Evolutionary conservation across 1,140 invertebrate genomes (phyloP).

Genomic region (Drosophila tropicalis): DNA sequence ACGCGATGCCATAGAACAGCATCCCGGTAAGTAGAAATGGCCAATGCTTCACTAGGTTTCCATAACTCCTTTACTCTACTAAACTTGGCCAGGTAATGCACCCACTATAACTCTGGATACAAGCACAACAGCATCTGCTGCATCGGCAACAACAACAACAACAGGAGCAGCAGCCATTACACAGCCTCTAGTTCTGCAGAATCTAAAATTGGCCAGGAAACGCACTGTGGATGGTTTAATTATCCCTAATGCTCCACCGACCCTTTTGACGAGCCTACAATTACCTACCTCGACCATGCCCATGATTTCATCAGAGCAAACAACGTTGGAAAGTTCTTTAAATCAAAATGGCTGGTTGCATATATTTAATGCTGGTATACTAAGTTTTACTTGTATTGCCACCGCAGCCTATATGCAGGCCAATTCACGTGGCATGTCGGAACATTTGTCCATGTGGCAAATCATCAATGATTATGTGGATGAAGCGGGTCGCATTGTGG

Average conservation of each 20-base stretch:
- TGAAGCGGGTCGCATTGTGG: conserved; percentile 58
- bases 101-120: neutral
- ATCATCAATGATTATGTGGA: conserved; percentile 66
- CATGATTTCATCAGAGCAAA: neutral
- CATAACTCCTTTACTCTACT: no score
- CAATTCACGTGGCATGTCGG: conserved; percentile 34
- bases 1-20: conserved; percentile 33
- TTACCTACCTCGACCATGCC: conserved; percentile 21
- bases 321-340: conserved; percentile 22
- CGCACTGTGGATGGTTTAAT: conserved; percentile 38
- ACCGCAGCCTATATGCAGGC: conserved; percentile 55
- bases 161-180: neutral
- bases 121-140: no score
- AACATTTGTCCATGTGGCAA: conserved; percentile 58
- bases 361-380: conserved; percentile 65
- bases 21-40: conserved; percentile 28
- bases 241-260: neutral
- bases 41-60: no score
- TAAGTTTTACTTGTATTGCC: conserved; percentile 67
- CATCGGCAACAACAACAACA: neutral
- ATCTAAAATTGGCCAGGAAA: conserved; percentile 36
- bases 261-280: neutral
- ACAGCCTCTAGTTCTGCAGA: neutral
- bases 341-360: conserved; percentile 55
- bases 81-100: neutral